Evolutionary conservation across 2,888 invertebrate genomes (phyloP), one percentile per base, ranked within the genome.

Genomic region (Leptodirus hochenwartii): DNA sequence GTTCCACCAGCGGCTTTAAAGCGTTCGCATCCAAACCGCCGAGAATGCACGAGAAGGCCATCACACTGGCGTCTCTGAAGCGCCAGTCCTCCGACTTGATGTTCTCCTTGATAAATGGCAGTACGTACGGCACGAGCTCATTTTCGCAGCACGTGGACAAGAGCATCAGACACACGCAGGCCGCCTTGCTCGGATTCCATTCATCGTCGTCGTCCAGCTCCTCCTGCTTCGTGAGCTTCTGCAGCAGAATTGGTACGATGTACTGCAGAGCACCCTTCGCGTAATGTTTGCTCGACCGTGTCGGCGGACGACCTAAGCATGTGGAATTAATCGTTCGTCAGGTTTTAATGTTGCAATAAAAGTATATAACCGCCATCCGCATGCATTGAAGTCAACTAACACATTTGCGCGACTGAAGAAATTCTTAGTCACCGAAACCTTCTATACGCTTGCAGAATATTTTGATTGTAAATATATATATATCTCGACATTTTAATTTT

Each of bases 141-240:
- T 96, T 90, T 56, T 95, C 95, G 51, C 95, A 95, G 51, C 96
- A 96, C 26, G 88, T 84, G 12, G 98, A 85, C 41, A 99, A 62
- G 27, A 99, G 64, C 91, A 96, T 96, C 15, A 99, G 64, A 53
- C 98, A 99, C 3, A 99, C 98, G 17, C 96, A 93, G 3, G 98
- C 91, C 2, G 99, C 95, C 62, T 99, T 99, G 41, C 91, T 85
- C 1, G 98, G 98, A 57, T 93, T 96, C 98, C 98, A 99, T 46
- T 93, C 95, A 48, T 96, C 87, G 53, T 98, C 96, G 56, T 98
- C 95, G 50, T 98, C 96, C 43, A 78, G 71, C 52, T 98, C 95
- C 50, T 90, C 88, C 61, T 96, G 95, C 55, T 93, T 91, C 5
- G 95, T 91, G 16, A 98, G 61, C 47, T 87, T 87, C 46, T 84